Conservation (phyloP, 1,140 invertebrate genomes). For the Plodia interpunctella region DNA sequence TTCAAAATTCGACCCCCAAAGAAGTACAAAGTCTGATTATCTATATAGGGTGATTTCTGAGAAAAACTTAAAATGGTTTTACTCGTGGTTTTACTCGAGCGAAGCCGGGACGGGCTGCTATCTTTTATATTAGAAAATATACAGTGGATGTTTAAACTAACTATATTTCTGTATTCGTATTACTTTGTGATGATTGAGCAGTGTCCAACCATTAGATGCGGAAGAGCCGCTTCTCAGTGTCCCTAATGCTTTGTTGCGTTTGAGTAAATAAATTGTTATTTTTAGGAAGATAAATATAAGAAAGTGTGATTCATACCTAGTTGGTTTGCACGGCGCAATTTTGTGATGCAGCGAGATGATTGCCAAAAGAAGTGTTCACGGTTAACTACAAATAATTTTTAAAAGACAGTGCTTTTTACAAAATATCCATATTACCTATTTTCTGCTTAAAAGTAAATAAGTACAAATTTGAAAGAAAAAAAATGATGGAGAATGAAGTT, state of each 20-base stretch:
- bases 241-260: slow-evolving; percentile 30
- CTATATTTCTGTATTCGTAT: background rate
- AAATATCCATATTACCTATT: no score
- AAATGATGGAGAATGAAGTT: no score
- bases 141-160: no score
- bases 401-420: background rate
- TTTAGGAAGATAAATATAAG: background rate
- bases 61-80: no score
- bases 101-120: no score
- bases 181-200: background rate
- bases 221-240: slow-evolving; percentile 49
- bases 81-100: no score
- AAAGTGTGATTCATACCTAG: background rate
- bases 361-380: background rate
- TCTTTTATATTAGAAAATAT: no score
- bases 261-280: background rate
- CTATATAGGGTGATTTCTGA: no score
- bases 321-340: background rate
- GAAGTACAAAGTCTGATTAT: no score
- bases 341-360: background rate
- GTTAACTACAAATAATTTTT: background rate
- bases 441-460: no score
- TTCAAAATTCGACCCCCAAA: no score
- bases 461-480: no score
- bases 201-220: slow-evolving; percentile 62